Conservation (phyloP, 1,140 invertebrate species). For the Trinorchestia longiramus region DNA sequence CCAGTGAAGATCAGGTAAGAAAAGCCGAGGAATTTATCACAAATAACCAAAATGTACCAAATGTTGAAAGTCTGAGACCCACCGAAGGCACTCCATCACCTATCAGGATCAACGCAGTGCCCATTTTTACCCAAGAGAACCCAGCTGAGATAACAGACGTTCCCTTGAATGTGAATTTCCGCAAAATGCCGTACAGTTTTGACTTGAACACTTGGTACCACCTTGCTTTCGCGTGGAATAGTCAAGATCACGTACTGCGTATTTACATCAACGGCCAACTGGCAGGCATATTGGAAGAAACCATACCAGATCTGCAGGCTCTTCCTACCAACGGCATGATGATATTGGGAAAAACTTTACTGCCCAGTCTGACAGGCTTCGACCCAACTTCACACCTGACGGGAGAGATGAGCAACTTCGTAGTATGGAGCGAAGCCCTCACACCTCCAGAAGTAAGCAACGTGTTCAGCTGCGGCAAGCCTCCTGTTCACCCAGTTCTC, state of each 20-base stretch:
- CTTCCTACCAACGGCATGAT: slow-evolving; percentile 46
- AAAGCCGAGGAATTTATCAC: background rate
- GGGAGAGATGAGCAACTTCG: slow-evolving; percentile 63
- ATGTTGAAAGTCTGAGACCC: background rate
- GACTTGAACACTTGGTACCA: slow-evolving; percentile 55
- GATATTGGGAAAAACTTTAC: slow-evolving; percentile 56
- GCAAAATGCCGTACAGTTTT: slow-evolving; percentile 55
- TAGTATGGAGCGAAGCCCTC: slow-evolving; percentile 59
- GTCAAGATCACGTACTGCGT: background rate
- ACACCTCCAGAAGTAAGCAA: slow-evolving; percentile 30
- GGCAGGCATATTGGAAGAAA: slow-evolving; percentile 40
- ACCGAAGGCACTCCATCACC: background rate
- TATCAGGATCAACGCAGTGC: slow-evolving; percentile 22
- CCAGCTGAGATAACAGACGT: background rate
- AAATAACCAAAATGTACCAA: background rate
- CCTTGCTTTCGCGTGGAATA: slow-evolving; percentile 54
- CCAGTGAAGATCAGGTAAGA: background rate
- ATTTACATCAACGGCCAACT: slow-evolving; percentile 56
- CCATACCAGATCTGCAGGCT: slow-evolving; percentile 14
- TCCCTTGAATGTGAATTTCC: slow-evolving; percentile 47
- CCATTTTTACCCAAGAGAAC: background rate
- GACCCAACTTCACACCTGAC: slow-evolving; percentile 63
- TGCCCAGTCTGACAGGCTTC: slow-evolving; percentile 64
- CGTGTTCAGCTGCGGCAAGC: slow-evolving; percentile 58
- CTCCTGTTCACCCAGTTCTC: slow-evolving; percentile 32